These are phyloP conservation scores for Campylomormyrus tamandua DNA, from an alignment of 2,113 vertebrate species.

Conservation along the genomic window DNA sequence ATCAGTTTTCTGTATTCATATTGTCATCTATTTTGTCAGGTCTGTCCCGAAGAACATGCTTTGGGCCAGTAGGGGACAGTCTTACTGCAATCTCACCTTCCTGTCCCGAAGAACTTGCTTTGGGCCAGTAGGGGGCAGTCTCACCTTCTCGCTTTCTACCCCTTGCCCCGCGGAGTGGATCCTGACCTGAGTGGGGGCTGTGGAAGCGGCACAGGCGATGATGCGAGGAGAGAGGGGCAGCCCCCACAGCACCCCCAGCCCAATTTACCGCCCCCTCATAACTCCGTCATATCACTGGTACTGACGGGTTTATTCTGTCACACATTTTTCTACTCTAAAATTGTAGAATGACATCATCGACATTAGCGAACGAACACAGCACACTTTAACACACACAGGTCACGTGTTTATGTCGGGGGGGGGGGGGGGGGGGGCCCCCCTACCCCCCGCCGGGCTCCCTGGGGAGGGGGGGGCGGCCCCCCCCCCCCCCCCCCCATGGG, in stretches of 20 bases:
- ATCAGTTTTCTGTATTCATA: background rate
- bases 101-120: conserved; percentile 38
- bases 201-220: conserved; percentile 16
- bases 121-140: conserved; percentile 28
- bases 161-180: conserved; percentile 31
- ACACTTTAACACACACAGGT: background rate
- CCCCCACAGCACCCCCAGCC: background rate
- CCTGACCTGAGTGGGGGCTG: conserved; percentile 29
- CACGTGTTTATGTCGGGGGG: background rate
- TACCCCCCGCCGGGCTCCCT: too few relatives aligned
- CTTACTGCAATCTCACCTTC: conserved; percentile 40
- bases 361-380: background rate
- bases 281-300: background rate
- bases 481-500: too few relatives aligned
- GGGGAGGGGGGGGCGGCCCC: too few relatives aligned
- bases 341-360: background rate
- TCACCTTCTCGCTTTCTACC: conserved; percentile 40
- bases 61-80: conserved; percentile 21
- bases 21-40: background rate
- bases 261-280: background rate
- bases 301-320: background rate
- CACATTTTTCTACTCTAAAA: background rate
- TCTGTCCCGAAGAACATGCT: conserved; percentile 40
- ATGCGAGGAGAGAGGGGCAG: background rate
- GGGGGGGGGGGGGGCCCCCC: too few relatives aligned